Conservation (phyloP, 1,140 invertebrate species). For the Brachionus sp. region DNA sequence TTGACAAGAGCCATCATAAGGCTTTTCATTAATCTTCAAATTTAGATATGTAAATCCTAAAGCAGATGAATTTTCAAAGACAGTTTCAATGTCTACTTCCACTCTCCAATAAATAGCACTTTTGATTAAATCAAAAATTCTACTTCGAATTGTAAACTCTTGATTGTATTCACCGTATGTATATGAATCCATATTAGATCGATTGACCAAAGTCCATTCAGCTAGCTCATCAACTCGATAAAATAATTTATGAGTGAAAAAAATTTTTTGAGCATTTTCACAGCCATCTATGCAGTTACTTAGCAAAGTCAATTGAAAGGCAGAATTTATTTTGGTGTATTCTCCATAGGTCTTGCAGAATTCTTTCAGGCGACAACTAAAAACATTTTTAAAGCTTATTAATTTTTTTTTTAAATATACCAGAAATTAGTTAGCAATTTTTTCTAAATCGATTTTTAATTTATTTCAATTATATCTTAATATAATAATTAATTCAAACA, state of each 20-base stretch:
- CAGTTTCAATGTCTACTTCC: not conserved
- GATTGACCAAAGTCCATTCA: not conserved
- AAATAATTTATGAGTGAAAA: not conserved
- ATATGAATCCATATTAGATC: too few relatives aligned
- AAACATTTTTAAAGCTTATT: not conserved
- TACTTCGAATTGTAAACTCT: not conserved
- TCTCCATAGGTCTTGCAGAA: not conserved
- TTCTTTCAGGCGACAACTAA: not conserved
- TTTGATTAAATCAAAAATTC: not conserved
- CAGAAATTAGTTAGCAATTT: not conserved
- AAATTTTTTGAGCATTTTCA: not conserved
- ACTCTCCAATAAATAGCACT: not conserved
- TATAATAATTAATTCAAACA: too few relatives aligned
- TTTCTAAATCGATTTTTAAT: too few relatives aligned
- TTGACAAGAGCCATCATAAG: conserved; percentile 1
- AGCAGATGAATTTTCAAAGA: not conserved
- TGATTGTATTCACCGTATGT: not conserved
- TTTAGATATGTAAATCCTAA: not conserved
- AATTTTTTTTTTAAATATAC: not conserved
- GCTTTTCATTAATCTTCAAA: conserved; percentile 34
- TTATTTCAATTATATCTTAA: too few relatives aligned
- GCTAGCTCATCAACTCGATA: not conserved
- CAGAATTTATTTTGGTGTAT: not conserved
- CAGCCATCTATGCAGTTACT: not conserved
- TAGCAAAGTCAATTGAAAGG: not conserved